Evolutionary conservation across 1,140 invertebrate genomes (phyloP).

Genomic region (Drosophila oshimai): DNA sequence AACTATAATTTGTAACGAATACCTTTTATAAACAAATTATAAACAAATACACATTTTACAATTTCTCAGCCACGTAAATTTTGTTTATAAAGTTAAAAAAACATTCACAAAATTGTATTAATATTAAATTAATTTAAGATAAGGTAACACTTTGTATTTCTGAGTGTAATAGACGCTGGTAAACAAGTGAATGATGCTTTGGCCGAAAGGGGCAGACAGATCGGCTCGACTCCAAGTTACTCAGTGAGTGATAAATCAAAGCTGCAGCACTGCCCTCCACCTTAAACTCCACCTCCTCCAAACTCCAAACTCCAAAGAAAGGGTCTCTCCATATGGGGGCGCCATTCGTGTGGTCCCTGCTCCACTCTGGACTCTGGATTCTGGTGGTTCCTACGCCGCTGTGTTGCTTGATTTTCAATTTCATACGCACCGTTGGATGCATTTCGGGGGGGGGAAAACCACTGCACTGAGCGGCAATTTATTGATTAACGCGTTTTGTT

Average conservation of each 20-base stretch:
- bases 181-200: conserved; percentile 44
- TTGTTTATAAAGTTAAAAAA: too few relatives aligned
- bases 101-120: neutral
- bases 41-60: too few relatives aligned
- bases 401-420: conserved; percentile 66
- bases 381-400: conserved; percentile 9
- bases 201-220: conserved; percentile 21
- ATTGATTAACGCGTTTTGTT: conserved; percentile 70
- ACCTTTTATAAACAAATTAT: too few relatives aligned
- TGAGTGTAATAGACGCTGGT: conserved; percentile 5
- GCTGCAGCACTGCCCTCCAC: conserved; percentile 42
- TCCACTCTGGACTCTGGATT: conserved; percentile 20
- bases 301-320: neutral
- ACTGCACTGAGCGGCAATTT: conserved; percentile 48
- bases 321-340: conserved; percentile 1
- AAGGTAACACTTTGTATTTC: too few relatives aligned
- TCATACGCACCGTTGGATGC: conserved; percentile 78
- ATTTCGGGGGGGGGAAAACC: conserved; percentile 5
- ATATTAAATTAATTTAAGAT: neutral
- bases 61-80: too few relatives aligned
- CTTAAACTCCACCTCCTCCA: too few relatives aligned
- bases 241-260: conserved; percentile 53
- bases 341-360: conserved; percentile 36
- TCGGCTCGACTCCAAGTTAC: conserved; percentile 30
- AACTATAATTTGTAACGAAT: too few relatives aligned